Base-by-base conservation (phyloP, 2,113 vertebrate species). In the Trichomycterus rosablanca region DNA sequence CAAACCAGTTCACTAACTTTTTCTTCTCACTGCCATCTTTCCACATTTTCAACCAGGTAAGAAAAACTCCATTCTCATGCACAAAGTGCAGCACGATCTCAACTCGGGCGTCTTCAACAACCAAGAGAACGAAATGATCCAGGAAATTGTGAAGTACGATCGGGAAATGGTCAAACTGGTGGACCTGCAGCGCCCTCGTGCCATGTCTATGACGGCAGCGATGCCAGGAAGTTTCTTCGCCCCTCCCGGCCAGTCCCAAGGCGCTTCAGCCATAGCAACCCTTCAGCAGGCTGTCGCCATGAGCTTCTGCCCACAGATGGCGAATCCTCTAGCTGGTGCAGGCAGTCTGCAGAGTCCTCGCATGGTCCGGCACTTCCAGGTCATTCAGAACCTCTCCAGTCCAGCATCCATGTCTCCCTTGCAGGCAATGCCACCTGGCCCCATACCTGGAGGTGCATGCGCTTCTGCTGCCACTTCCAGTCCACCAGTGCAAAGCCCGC, bases 71-170 rank as follows among this genome's bases (percentile, higher is more conserved):
- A 93, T 92, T 71, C 82, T 98, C 49, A 88, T 95, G 80, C 93
- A 98, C 83, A 98, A 98, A 74, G 93, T 98, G 22, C 95, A 98
- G 73, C 93, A 98, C 2, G 96, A 98, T 81, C 91, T 98, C 73
- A 93, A 89, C 86, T 92, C 95, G 0, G 95, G 95, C 0, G 92
- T 92, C 66, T 95, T 97, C 82, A 98, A 98, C 87, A 98, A 97
- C 85, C 89, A 78, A 59, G 96, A 98, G 78, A 97, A 97, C 2
- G 95, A 97, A 74, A 93, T 97, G 86, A 98, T 98, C 77, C 95
- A 98, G 74, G 94, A 97, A 88, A 98, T 98, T 0, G 94, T 98
- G 66, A 98, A 98, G 81, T 98, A 97, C 0, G 96, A 98, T 81
- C 90, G 96, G 10, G 93, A 98, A 81, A 98, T 98, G 95, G 93